Evolutionary conservation across 2,888 invertebrate genomes (phyloP).

Genomic region (Pristionchus exspectatus): DNA sequence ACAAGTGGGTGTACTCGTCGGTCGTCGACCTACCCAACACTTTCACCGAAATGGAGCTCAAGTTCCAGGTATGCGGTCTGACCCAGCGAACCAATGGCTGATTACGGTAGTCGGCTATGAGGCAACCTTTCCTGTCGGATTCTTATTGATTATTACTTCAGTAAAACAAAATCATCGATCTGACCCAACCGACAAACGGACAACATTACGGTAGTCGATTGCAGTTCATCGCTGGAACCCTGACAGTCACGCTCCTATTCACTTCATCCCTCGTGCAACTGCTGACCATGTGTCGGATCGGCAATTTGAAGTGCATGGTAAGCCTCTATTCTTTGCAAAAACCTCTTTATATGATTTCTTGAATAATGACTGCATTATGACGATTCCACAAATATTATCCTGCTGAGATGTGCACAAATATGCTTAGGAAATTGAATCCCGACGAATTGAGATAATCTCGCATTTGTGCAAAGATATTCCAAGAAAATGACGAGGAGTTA

Average conservation of each 20-base stretch:
- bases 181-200: conserved; percentile 41
- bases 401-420: too few species aligned
- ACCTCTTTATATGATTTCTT: too few species aligned
- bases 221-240: conserved; percentile 61
- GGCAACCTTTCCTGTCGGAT: too few species aligned
- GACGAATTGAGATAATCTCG: too few species aligned
- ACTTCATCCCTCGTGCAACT: conserved; percentile 70
- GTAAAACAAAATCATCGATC: too few species aligned
- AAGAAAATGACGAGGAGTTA: too few species aligned
- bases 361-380: too few species aligned
- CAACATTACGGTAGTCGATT: conserved; percentile 3
- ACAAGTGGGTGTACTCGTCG: conserved; percentile 73
- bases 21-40: conserved; percentile 69
- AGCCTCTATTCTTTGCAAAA: not conserved
- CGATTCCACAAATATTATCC: too few species aligned
- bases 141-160: too few species aligned
- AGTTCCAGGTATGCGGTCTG: conserved; percentile 66
- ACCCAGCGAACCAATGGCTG: not conserved
- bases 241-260: conserved; percentile 64
- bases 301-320: conserved; percentile 72
- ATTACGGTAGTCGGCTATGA: not conserved
- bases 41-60: conserved; percentile 70
- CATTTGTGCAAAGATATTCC: too few species aligned
- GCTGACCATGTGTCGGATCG: conserved; percentile 68
- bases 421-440: too few species aligned